Base-by-base conservation (phyloP, 2,797 vertebrate species). In the Calcarius lapponicus region DNA sequence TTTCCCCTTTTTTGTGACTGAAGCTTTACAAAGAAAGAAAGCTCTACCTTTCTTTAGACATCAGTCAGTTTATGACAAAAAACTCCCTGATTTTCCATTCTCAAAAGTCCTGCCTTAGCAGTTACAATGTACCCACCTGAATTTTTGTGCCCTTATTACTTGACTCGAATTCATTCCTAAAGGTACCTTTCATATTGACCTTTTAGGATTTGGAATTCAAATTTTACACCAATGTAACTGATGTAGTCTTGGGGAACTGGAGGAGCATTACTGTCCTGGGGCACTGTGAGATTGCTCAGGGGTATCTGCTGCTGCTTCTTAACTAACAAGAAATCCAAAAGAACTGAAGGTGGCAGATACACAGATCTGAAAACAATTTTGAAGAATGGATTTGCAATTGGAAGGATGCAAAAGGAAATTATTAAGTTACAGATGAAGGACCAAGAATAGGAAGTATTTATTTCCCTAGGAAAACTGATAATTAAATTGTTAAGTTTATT, bases 51-150 rank as follows among this genome's bases (percentile, higher is more conserved):
- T 56, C 5, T 71, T 12, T 71, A 7, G 38, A 43, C 10, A 20
- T 42, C 22, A n/a, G 50, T 71, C 4, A 19, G 17, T 20, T 43
- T n/a, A 20, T 20, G 38, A 56, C 38, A 62, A 26, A 42, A 71
- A 16, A 4, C 3, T 36, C 6, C 22, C 22, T 20, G 17, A 38
- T 8, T 67, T 64, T 65, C 17, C 1, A 6, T 43, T 83, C 47
- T 17, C 0, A 10, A 17, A 7, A 42, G 11, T n/a, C 18, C 7
- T 29, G 21, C 20, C 79, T 90, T 47, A 81, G 28, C 31, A 83
- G 28, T 13, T 18, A 12, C 8, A 19, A 6, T 36, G 6, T 6
- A 18, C 13, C 2, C 4, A 1, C 38, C 8, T 57, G 31, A 32
- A 34, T 53, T 42, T 53, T 3, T n/a, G 11, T 70, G 22, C 25